Evolutionary conservation across 2,113 vertebrate genomes (phyloP).

Genomic region (Ramphastos sulfuratus): DNA sequence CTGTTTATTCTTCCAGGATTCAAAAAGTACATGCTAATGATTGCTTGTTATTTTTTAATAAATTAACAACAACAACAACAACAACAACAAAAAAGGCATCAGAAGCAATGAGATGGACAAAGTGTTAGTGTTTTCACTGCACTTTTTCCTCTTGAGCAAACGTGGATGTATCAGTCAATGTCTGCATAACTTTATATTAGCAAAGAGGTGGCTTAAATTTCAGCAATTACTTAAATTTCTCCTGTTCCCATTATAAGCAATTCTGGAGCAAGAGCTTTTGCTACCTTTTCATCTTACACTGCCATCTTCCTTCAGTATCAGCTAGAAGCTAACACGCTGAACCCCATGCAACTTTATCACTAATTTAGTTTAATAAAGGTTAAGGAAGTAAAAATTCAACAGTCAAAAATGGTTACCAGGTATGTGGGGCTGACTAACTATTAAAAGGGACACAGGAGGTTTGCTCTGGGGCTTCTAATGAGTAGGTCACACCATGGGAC

Average conservation of each 20-base stretch:
- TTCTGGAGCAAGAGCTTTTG: neutral
- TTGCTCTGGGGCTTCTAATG: neutral
- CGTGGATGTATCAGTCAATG: neutral
- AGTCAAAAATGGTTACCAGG: neutral
- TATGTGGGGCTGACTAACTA: neutral
- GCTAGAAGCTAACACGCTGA: neutral
- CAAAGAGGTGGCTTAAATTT: neutral
- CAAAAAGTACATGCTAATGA: conserved; percentile 2
- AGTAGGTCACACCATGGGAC: neutral
- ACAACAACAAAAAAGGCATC: conserved; percentile 11
- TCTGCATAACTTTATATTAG: neutral
- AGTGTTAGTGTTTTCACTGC: conserved; percentile 57
- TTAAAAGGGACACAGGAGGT: neutral
- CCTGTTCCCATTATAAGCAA: neutral
- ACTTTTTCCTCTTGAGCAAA: conserved; percentile 11
- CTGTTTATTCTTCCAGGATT: conserved; percentile 4
- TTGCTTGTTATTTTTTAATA: conserved; percentile 32
- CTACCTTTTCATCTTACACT: neutral
- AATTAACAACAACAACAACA: neutral
- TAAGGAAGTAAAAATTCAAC: neutral
- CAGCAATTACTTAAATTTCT: conserved; percentile 12
- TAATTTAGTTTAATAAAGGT: neutral
- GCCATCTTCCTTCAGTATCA: neutral
- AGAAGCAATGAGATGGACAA: conserved; percentile 61
- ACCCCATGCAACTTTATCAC: neutral